Conservation (phyloP, 2,888 invertebrate genomes). For the Eupithecia vulgata region DNA sequence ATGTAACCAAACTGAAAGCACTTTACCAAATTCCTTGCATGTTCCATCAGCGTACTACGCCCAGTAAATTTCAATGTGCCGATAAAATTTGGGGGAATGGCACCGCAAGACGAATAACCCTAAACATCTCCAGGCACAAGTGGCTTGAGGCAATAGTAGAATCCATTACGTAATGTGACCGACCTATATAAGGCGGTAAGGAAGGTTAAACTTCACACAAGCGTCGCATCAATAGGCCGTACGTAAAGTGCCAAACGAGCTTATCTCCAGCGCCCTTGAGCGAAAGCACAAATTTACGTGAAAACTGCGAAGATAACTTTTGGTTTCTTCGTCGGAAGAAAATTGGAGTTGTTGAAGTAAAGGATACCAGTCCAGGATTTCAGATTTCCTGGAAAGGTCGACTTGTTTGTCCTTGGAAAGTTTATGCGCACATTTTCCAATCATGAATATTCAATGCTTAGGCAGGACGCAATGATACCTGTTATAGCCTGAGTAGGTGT, state of each 20-base stretch:
- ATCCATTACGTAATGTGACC: constrained; percentile 66
- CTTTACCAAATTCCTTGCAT: constrained; percentile 11
- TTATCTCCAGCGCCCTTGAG: constrained; percentile 53
- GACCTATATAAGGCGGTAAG: constrained; percentile 57
- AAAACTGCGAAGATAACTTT: constrained; percentile 21
- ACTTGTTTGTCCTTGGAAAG: constrained; percentile 16
- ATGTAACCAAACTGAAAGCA: not conserved
- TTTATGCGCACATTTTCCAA: constrained; percentile 11
- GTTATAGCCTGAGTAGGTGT: not conserved
- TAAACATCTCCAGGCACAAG: constrained; percentile 46
- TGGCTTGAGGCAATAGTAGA: constrained; percentile 53
- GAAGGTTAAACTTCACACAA: constrained; percentile 67
- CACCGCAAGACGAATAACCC: constrained; percentile 43
- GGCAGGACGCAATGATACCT: not conserved
- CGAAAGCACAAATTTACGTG: constrained; percentile 53
- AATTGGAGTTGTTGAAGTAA: constrained; percentile 10
- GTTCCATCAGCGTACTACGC: constrained; percentile 6
- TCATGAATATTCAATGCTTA: not conserved
- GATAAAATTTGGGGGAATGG: constrained; percentile 46
- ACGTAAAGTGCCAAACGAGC: constrained; percentile 48
- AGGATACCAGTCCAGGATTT: not conserved
- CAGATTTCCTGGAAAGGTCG: constrained; percentile 14
- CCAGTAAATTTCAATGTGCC: constrained; percentile 43
- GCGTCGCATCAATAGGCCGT: constrained; percentile 50
- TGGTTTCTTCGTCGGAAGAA: constrained; percentile 15